Conservation (phyloP, 2,113 vertebrate species). For the Hiodon tergisus region DNA sequence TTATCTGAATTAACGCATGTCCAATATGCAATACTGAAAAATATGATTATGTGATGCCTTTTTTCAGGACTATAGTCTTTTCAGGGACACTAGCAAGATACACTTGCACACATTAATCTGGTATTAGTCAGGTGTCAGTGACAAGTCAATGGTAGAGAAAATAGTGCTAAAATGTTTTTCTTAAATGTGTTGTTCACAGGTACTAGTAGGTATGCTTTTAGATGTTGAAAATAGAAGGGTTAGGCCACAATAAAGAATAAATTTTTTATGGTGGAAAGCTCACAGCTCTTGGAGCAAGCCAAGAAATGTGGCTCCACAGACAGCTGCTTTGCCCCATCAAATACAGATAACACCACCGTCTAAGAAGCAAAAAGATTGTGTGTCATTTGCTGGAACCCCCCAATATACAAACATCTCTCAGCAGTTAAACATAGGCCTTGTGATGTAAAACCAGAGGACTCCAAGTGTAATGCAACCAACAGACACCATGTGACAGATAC, state of each 20-base stretch:
- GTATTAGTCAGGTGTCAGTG: too few species aligned
- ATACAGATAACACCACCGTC: slow-evolving; percentile 40
- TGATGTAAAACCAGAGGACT: background rate
- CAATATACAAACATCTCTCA: background rate
- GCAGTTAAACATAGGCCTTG: slow-evolving; percentile 7
- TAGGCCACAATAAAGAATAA: slow-evolving; percentile 39
- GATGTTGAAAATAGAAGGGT: slow-evolving; percentile 8
- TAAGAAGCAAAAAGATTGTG: slow-evolving; percentile 49
- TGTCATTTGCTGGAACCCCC: slow-evolving; percentile 41
- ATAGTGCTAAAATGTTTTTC: too few species aligned
- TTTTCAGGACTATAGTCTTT: too few species aligned
- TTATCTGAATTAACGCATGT: too few species aligned
- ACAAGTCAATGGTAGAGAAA: too few species aligned
- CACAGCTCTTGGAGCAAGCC: slow-evolving; percentile 41
- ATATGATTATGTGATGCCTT: too few species aligned
- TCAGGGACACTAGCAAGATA: too few species aligned
- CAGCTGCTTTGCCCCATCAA: slow-evolving; percentile 65
- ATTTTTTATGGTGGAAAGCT: slow-evolving; percentile 34
- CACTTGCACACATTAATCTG: too few species aligned
- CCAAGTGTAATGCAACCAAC: background rate
- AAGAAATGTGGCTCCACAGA: slow-evolving; percentile 54
- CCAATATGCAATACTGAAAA: too few species aligned
- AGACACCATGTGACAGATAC: background rate
- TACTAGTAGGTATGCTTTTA: too few species aligned
- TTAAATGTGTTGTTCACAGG: too few species aligned